These are phyloP conservation scores for Lasioglossum leucozonium DNA, from an alignment of 2,888 invertebrate species.

Conservation along the genomic window DNA sequence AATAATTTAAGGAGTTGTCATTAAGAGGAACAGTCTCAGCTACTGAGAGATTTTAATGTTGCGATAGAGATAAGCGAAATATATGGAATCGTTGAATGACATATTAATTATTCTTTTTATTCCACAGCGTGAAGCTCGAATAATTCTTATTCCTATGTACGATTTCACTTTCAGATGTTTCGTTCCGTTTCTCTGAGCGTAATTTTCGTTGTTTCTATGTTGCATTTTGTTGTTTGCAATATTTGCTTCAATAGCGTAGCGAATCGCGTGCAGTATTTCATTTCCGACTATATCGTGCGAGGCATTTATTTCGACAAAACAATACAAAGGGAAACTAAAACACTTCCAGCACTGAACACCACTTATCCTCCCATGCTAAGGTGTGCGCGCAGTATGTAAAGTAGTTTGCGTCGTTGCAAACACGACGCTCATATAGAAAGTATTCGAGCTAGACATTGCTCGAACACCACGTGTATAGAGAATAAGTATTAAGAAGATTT, in stretches of 20 bases:
- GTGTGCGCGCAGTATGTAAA: slow-evolving; percentile 28
- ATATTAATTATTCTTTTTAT: slow-evolving; percentile 35
- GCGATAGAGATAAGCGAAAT: slow-evolving; percentile 28
- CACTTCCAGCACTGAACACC: not conserved
- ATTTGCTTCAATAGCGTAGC: not conserved
- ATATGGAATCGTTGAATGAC: slow-evolving; percentile 32
- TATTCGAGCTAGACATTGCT: slow-evolving; percentile 26
- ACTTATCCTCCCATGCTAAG: not conserved
- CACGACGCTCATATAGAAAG: slow-evolving; percentile 34
- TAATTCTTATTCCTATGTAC: slow-evolving; percentile 23
- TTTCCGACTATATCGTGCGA: not conserved
- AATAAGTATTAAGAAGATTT: slow-evolving; percentile 47
- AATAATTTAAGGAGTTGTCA: slow-evolving; percentile 37
- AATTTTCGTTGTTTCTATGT: not conserved
- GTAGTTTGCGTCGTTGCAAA: slow-evolving; percentile 14
- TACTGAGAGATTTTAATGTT: slow-evolving; percentile 46
- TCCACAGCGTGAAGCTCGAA: slow-evolving; percentile 4
- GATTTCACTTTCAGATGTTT: slow-evolving; percentile 65
- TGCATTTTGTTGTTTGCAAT: slow-evolving; percentile 49
- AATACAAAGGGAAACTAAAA: not conserved
- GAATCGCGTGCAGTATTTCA: not conserved
- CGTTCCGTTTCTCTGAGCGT: not conserved
- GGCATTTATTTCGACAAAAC: slow-evolving; percentile 27
- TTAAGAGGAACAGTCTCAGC: slow-evolving; percentile 56
- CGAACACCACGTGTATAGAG: slow-evolving; percentile 32